Percentiles rank a stretch among this genome's conserved stretches.
These are phyloP conservation scores for Dasypolia templi DNA, from an alignment of 2,888 invertebrate genomes.

Conservation along the genomic window DNA sequence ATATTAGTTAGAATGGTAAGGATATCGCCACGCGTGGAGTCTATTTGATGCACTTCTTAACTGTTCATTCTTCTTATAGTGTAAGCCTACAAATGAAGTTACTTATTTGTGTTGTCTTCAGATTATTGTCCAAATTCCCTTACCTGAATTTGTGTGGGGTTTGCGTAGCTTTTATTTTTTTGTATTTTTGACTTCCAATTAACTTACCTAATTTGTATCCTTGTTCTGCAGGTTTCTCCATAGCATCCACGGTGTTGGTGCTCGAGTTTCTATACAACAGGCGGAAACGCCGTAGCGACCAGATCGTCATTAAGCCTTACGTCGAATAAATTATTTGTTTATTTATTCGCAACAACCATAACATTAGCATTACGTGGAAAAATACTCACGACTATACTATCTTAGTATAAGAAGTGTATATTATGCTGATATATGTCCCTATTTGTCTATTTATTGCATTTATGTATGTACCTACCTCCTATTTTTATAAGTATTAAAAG, in stretches of 20 bases:
- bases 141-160: no score
- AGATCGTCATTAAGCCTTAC: conserved; percentile 85
- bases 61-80: no score
- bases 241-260: conserved; percentile 79
- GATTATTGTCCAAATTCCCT: no score
- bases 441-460: conserved; percentile 12
- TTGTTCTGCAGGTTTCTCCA: conserved; percentile 79
- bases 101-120: no score
- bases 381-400: conserved; percentile 31
- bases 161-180: no score
- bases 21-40: no score
- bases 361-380: conserved; percentile 54
- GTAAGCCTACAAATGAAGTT: no score
- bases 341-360: conserved; percentile 23
- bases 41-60: no score
- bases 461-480: neutral
- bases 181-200: neutral
- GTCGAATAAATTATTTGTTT: conserved; percentile 81
- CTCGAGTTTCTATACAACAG: conserved; percentile 82
- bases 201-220: neutral
- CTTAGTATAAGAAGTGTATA: neutral
- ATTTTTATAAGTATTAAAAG: conserved; percentile 16
- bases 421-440: neutral
- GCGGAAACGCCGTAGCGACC: conserved; percentile 78
- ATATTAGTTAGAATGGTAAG: no score